Evolutionary conservation across 2,797 vertebrate species (phyloP).

Genomic region (Chrosomus eos): DNA sequence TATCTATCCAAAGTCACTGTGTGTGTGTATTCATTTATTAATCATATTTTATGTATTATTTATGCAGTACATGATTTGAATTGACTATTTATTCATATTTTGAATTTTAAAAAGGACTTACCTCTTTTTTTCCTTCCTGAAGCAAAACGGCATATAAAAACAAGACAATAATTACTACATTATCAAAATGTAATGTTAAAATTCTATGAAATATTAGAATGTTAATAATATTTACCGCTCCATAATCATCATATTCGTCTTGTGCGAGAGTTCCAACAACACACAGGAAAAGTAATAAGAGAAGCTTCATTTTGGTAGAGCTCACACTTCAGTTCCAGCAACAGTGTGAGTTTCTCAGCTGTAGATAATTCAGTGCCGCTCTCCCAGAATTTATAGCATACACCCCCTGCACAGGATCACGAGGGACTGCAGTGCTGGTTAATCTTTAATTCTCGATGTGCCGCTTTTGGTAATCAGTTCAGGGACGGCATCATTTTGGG

Average conservation of each 20-base stretch:
- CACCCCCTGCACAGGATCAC: background rate
- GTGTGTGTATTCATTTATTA: background rate
- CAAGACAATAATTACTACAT: background rate
- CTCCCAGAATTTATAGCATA: conserved; percentile 49
- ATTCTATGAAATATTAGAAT: background rate
- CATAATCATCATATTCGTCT: conserved; percentile 64
- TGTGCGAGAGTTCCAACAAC: conserved; percentile 41
- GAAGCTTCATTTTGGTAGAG: conserved; percentile 73
- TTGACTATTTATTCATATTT: background rate
- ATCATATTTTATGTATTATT: background rate
- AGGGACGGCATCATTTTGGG: conserved; percentile 36
- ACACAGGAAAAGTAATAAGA: conserved; percentile 79
- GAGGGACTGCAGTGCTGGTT: conserved; percentile 21
- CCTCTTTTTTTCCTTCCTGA: background rate
- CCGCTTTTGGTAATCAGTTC: background rate
- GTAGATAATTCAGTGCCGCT: background rate
- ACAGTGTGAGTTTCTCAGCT: conserved; percentile 16
- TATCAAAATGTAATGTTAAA: background rate
- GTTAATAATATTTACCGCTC: conserved; percentile 54
- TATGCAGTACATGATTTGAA: background rate
- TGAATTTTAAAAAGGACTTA: conserved; percentile 20
- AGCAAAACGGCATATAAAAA: background rate
- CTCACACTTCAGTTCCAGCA: conserved; percentile 29
- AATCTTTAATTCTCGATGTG: conserved; percentile 51
- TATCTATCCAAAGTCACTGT: background rate